A percentile compares a stretch with the other conserved stretches of the same genome.
These are phyloP conservation scores for Macrobrachium nipponense DNA, from an alignment of 1,140 invertebrate genomes.

Conservation along the genomic window DNA sequence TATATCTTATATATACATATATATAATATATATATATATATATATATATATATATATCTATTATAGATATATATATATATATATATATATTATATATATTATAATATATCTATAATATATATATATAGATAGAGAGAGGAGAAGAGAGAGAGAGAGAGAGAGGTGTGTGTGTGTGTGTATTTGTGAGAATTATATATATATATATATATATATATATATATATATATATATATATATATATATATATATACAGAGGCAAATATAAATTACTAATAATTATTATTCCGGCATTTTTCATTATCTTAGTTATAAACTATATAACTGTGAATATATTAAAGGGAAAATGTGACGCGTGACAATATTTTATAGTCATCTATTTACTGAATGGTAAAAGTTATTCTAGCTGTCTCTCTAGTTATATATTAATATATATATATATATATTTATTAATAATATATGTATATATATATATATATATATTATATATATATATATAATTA, in stretches of 20 bases:
- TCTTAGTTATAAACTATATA: too few species aligned
- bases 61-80: not conserved
- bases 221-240: constrained; percentile 8
- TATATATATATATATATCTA: not conserved
- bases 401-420: constrained; percentile 26
- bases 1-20: not conserved
- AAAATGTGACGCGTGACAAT: too few species aligned
- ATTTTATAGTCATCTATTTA: too few species aligned
- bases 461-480: not conserved
- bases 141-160: too few species aligned
- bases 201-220: not conserved
- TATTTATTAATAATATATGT: constrained; percentile 27
- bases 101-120: not conserved
- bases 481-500: not conserved
- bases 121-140: not conserved
- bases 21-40: not conserved
- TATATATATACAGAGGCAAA: not conserved
- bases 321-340: too few species aligned
- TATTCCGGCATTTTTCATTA: too few species aligned
- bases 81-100: constrained; percentile 12
- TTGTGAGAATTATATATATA: too few species aligned
- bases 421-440: constrained; percentile 31
- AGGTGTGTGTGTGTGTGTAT: too few species aligned
- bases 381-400: not conserved
- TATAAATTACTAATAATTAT: not conserved